These are phyloP conservation scores for Engystomops pustulosus DNA, from an alignment of 2,113 vertebrate genomes.

Conservation along the genomic window DNA sequence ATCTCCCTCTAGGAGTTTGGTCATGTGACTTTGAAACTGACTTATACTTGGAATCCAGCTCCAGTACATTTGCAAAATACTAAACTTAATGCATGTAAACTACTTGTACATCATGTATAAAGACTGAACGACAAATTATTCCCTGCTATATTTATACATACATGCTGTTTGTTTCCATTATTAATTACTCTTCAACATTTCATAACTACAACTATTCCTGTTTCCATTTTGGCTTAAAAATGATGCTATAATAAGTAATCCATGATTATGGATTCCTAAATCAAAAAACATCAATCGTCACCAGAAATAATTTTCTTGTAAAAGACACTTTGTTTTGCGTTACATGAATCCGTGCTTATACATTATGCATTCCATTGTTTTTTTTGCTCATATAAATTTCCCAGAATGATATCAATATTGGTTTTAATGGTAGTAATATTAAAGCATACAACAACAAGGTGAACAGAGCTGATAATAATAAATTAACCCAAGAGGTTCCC, in stretches of 20 bases:
- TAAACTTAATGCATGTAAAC: too few species aligned
- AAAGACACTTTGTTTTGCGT: neutral
- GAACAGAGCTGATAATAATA: conserved; percentile 82
- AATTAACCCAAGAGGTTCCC: conserved; percentile 81
- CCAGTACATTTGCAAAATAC: too few species aligned
- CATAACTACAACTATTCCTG: neutral
- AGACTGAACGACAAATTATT: too few species aligned
- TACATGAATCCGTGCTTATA: conserved; percentile 68
- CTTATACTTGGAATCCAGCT: too few species aligned
- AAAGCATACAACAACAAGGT: conserved; percentile 76
- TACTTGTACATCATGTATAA: too few species aligned
- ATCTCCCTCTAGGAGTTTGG: too few species aligned
- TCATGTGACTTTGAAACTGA: too few species aligned
- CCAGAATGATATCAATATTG: conserved; percentile 67
- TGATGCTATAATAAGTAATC: neutral
- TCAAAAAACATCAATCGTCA: conserved; percentile 17
- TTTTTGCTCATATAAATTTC: conserved; percentile 44
- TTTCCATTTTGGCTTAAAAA: neutral
- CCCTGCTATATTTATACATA: neutral
- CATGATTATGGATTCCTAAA: neutral
- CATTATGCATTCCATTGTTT: conserved; percentile 31
- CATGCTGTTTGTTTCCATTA: neutral
- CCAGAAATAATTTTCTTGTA: neutral
- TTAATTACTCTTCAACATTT: neutral
- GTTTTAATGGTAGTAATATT: conserved; percentile 77